These are phyloP conservation scores for Anisognathus igniventris DNA, from an alignment of 2,797 vertebrate genomes.

Conservation along the genomic window DNA sequence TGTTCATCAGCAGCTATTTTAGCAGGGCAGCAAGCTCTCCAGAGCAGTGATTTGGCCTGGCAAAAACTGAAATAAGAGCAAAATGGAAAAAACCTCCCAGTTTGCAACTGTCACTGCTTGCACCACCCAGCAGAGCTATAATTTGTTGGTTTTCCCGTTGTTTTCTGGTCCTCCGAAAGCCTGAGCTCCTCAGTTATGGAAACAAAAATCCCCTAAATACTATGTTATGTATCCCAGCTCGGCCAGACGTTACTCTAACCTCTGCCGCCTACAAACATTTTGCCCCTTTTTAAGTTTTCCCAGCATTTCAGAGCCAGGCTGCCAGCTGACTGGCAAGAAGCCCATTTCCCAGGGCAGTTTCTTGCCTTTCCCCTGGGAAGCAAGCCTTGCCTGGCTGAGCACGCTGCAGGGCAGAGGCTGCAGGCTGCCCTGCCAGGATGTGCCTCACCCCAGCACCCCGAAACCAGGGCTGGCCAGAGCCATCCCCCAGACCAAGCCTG, in stretches of 20 bases:
- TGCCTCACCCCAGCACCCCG: neutral
- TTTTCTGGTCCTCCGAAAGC: neutral
- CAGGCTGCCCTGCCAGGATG: neutral
- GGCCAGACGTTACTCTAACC: neutral
- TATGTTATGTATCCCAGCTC: neutral
- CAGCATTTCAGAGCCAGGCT: neutral
- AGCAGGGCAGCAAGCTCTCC: neutral
- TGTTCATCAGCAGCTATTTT: neutral
- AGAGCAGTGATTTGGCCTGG: conserved; percentile 8
- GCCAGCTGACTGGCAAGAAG: neutral
- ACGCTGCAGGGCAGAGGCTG: neutral
- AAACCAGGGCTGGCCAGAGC: neutral
- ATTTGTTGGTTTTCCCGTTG: neutral
- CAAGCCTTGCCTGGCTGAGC: fast-evolving
- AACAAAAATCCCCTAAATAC: neutral
- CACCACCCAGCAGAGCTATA: neutral
- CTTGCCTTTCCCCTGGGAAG: neutral
- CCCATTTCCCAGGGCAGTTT: neutral
- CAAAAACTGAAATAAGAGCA: neutral
- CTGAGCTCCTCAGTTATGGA: neutral
- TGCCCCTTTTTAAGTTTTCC: neutral
- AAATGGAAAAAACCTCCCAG: neutral
- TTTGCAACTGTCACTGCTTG: neutral
- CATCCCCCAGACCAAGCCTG: neutral
- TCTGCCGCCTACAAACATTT: neutral